phyloP scores from a whole-genome alignment of 2,888 invertebrate species.

The Formica aserva region DNA sequence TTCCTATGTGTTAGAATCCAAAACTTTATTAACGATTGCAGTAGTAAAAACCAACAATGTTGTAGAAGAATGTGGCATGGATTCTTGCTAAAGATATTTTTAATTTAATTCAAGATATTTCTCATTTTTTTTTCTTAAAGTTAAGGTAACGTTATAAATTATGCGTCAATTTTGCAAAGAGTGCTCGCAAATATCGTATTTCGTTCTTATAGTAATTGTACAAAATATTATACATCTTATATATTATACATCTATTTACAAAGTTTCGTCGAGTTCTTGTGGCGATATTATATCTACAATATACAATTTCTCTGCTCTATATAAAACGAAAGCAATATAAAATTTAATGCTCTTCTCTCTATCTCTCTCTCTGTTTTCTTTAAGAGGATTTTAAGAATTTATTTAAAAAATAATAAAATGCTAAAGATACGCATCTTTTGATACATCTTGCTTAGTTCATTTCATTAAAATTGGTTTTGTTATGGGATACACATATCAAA shows the following conservation, averaged over 20 bases:
- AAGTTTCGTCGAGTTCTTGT: neutral
- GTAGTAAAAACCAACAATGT: neutral
- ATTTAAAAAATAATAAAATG: neutral
- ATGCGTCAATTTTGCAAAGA: neutral
- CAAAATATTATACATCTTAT: neutral
- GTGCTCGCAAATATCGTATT: neutral
- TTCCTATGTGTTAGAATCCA: neutral
- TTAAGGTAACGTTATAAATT: neutral
- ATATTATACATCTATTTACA: neutral
- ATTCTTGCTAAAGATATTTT: neutral
- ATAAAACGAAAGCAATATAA: neutral
- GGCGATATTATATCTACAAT: neutral
- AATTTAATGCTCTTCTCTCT: neutral
- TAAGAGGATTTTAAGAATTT: neutral
- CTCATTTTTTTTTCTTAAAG: neutral
- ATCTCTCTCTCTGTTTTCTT: too few species aligned
- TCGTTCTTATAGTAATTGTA: neutral
- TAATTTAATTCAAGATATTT: neutral
- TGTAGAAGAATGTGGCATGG: neutral
- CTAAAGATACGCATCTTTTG: neutral
- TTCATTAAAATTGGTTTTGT: neutral
- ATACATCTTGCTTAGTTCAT: slow-evolving; percentile 36
- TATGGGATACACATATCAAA: slow-evolving; percentile 28
- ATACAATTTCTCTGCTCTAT: neutral
- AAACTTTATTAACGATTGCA: neutral